These are phyloP conservation scores for Hydrolagus colliei DNA, from an alignment of 2,797 vertebrate species.

Conservation along the genomic window DNA sequence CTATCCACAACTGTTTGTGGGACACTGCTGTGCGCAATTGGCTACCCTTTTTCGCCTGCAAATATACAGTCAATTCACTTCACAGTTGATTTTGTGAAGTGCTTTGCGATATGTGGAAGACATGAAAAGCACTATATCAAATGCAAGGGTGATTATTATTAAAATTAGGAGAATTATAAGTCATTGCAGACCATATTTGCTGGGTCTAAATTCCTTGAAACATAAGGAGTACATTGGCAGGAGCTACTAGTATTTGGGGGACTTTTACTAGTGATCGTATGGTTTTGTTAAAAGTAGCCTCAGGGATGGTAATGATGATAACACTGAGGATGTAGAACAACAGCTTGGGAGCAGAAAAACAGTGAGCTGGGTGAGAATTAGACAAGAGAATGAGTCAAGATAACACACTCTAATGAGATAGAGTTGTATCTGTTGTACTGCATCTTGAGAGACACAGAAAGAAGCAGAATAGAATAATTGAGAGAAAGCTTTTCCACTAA, in stretches of 20 bases:
- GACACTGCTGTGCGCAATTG: too few species aligned
- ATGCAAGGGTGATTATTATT: too few species aligned
- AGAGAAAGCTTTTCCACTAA: not conserved
- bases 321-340: not conserved
- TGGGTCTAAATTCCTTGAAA: not conserved
- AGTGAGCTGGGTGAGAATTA: not conserved
- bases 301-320: not conserved
- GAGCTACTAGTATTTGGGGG: not conserved
- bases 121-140: too few species aligned
- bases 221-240: not conserved
- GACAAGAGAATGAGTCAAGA: too few species aligned
- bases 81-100: too few species aligned
- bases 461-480: not conserved
- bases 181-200: not conserved
- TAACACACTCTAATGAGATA: too few species aligned
- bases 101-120: too few species aligned
- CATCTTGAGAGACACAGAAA: not conserved
- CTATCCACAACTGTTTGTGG: too few species aligned
- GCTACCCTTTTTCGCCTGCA: too few species aligned
- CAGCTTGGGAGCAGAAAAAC: not conserved
- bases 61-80: too few species aligned
- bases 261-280: not conserved
- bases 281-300: not conserved
- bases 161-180: too few species aligned
- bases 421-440: too few species aligned